These are phyloP conservation scores for Platalea minor DNA, from an alignment of 2,797 vertebrate species.

Conservation along the genomic window DNA sequence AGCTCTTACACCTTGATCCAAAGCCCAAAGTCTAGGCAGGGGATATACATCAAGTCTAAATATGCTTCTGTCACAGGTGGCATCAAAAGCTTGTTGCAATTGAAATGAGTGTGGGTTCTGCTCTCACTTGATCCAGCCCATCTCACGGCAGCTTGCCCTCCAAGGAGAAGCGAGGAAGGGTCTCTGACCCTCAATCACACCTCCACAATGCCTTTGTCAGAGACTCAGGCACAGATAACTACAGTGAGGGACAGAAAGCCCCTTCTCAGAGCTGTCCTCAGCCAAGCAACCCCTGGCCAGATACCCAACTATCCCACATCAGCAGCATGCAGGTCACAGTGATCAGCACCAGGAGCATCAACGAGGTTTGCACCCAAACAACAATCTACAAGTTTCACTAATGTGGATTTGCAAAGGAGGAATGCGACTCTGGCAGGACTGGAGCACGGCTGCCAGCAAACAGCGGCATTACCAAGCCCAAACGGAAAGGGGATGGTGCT, in stretches of 20 bases:
- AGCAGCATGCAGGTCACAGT: neutral
- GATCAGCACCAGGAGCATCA: neutral
- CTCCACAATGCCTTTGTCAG: neutral
- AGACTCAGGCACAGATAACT: neutral
- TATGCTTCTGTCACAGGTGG: neutral
- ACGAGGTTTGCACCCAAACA: neutral
- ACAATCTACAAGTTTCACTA: neutral
- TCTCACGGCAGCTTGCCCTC: neutral
- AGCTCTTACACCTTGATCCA: neutral
- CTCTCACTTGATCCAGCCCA: neutral
- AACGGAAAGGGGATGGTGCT: neutral
- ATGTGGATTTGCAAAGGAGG: neutral
- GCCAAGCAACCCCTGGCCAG: neutral
- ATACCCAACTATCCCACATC: neutral
- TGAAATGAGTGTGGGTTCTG: neutral
- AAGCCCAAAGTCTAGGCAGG: neutral
- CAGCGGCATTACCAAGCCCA: rapidly evolving
- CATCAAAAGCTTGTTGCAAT: neutral
- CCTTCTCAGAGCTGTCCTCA: neutral
- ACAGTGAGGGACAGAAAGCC: neutral
- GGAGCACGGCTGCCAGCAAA: neutral
- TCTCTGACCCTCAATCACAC: neutral
- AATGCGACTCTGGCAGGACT: neutral
- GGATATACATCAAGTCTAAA: neutral
- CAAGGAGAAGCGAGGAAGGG: neutral